These are phyloP conservation scores for Porites divaricata DNA, from an alignment of 92 coral and sea anemone species.

Conservation along the genomic window DNA sequence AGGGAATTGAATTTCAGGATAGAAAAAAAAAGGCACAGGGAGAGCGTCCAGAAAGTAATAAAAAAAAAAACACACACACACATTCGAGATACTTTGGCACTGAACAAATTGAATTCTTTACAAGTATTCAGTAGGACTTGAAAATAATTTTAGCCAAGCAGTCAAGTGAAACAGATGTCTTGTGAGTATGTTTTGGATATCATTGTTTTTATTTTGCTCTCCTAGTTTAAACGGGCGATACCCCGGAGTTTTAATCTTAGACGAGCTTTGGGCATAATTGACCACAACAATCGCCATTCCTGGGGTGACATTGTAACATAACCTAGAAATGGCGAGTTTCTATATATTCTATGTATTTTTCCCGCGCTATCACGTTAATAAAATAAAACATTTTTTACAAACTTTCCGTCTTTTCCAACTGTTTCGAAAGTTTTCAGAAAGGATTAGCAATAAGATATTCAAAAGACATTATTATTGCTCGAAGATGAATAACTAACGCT, in stretches of 20 bases:
- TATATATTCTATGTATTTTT: not conserved
- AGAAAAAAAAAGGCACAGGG: not conserved
- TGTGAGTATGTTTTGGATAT: slow-evolving; percentile 13
- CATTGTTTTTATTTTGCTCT: slow-evolving; percentile 21
- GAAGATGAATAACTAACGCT: not conserved
- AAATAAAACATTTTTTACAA: not conserved
- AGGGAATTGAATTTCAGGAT: slow-evolving; percentile 9
- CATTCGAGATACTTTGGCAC: not conserved
- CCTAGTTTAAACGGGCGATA: slow-evolving; percentile 8
- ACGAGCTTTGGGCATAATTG: slow-evolving; percentile 29
- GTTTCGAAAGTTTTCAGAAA: not conserved
- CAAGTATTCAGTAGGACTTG: not conserved
- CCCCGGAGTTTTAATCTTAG: slow-evolving; percentile 47
- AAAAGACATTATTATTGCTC: not conserved
- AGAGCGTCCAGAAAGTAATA: not conserved
- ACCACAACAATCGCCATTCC: slow-evolving; percentile 29
- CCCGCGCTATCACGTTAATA: too few relatives aligned
- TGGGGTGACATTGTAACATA: not conserved
- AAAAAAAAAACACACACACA: not conserved
- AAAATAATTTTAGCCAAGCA: not conserved
- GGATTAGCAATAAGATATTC: too few relatives aligned
- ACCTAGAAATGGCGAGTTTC: not conserved
- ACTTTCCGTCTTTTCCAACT: not conserved
- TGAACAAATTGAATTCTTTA: not conserved
- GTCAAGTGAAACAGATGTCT: slow-evolving; percentile 19